Evolutionary conservation across 1,140 invertebrate genomes (phyloP), one percentile per base, ranked within the genome.

Genomic region (Drosophila nikananu): DNA sequence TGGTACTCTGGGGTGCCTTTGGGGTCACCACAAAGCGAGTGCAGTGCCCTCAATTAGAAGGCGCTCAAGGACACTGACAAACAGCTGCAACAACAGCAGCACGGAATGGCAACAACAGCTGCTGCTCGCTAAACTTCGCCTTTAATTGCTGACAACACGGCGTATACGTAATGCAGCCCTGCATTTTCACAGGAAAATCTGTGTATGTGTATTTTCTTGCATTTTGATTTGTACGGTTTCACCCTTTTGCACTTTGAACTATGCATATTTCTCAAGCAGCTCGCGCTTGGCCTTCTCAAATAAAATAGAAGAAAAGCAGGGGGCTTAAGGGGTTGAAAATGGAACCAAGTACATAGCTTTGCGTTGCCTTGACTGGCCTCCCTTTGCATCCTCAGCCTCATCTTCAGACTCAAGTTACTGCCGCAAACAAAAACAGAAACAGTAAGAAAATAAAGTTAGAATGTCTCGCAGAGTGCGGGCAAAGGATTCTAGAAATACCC

Each of bases 1-100:
- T 2, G 17, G 51, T 19, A 61, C 27, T 54, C 19, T 10, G 66
- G 52, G 75, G 44, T 78, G 63, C 57, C 67, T 61, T 55, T 73
- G 76, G 76, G 83, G 83, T 89, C 81, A 87, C 66, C 71, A 67
- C 80, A 39, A 58, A 64, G 63, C 65, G 86, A 87, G 84, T 87
- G 84, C 84, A 87, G 61, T 87, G 84, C 81, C 84, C 84, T 87
- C 81, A 84, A 87, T 87, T 89, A 84, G 71, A 83, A 84, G 65
- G 77, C 84, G 82, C 46, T 71, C 86, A 89, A 89, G 86, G 86
- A 83, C 83, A 89, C 4, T 60, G 64, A 27, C 58, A 66, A 76
- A 78, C 61, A 82, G 57, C 74, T 83, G 74, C 80, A 49, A 39
- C 71, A 67, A 63, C 77, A 80, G 52, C 73, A 73, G 44, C 81